Base-by-base conservation (phyloP, 1,140 invertebrate species). In the Dreissena rostriformis region DNA sequence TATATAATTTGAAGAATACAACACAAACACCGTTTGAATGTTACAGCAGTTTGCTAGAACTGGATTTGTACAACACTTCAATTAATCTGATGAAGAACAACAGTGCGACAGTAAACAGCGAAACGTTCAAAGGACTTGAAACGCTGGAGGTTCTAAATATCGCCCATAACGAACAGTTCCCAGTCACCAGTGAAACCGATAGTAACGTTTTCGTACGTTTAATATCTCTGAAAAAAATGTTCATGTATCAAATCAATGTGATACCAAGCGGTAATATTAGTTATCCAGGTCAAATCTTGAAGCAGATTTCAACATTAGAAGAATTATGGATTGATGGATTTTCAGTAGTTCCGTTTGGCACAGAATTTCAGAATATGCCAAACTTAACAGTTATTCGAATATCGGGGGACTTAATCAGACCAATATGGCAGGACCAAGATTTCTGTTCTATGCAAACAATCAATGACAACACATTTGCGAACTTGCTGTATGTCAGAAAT, bases 301-400 rank as follows among this genome's bases (percentile, higher is more conserved):
- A 10, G 7, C 22, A 74, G 39, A 22, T 82, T 53, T 19, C 19
- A 22, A 26, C 29, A 24, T 24, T 82, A 24, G 66, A 24, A 39
- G 63, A 67, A 63, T 51, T 82, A 65, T 74, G 70, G 68, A 74
- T 82, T 15, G 80, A 82, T 26, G 80, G 80, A 28, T 26, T 67
- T 12, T 26, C 65, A 17, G 22, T 74, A 24, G 17, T 51, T 15
- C 7, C 6, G 19, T 73, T 75, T 24, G 80, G 80, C 5, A 26
- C 19, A n/a, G 80, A 8, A n/a, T 82, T 75, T 29, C 11, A 26
- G 19, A 75, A 74, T 28, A 29, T 82, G 24, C 66, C 71, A 6
- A 66, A 14, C 19, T 28, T 82, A 26, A 66, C 52, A 73, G 22
- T 39, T 7, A 15, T 82, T 7, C 28, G 26, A 51, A 72, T 82